Percentiles rank a stretch among this genome's conserved stretches.
Evolutionary conservation across 23 tunicate species (phyloP).

Genomic region (Clavelina lepadiformis): DNA sequence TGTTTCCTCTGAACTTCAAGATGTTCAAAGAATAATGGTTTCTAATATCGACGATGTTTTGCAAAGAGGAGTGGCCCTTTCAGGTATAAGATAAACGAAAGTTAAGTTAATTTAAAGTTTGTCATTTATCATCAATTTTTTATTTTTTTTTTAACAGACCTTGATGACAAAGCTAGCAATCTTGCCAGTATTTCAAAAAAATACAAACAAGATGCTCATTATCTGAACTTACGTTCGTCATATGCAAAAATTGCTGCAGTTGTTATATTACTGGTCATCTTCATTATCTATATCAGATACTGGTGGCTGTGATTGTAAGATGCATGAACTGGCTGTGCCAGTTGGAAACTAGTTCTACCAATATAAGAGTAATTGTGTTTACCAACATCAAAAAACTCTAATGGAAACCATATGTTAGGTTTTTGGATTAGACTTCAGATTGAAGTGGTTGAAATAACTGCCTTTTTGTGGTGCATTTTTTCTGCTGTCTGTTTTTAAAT

Average conservation of each 20-base stretch:
- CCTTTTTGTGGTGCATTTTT: too few relatives aligned
- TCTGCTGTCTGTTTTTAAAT: too few relatives aligned
- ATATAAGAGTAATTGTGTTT: too few relatives aligned
- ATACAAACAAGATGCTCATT: constrained; percentile 94
- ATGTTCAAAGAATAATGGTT: constrained; percentile 99
- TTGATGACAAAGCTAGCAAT: constrained; percentile 82
- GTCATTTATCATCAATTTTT: neutral
- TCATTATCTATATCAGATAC: constrained; percentile 54
- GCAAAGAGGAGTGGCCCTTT: constrained; percentile 71
- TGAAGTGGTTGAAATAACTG: too few relatives aligned
- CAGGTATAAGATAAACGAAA: constrained; percentile 25
- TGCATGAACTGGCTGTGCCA: too few relatives aligned
- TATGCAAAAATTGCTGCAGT: constrained; percentile 84
- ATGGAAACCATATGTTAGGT: too few relatives aligned
- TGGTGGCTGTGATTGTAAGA: constrained; percentile 97
- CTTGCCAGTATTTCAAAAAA: constrained; percentile 78
- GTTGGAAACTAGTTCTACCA: too few relatives aligned
- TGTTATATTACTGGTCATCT: constrained; percentile 47
- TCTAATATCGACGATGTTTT: constrained; percentile 90
- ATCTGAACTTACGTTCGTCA: constrained; percentile 73
- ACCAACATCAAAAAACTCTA: too few relatives aligned
- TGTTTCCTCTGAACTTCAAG: constrained; percentile 94
- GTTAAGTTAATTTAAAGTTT: neutral
- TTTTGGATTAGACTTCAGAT: too few relatives aligned
- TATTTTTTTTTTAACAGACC: constrained; percentile 31